A percentile compares a stretch with the other conserved stretches of the same genome.
Conservation (phyloP, 2,113 vertebrate genomes). For the Leptodactylus fuscus region DNA sequence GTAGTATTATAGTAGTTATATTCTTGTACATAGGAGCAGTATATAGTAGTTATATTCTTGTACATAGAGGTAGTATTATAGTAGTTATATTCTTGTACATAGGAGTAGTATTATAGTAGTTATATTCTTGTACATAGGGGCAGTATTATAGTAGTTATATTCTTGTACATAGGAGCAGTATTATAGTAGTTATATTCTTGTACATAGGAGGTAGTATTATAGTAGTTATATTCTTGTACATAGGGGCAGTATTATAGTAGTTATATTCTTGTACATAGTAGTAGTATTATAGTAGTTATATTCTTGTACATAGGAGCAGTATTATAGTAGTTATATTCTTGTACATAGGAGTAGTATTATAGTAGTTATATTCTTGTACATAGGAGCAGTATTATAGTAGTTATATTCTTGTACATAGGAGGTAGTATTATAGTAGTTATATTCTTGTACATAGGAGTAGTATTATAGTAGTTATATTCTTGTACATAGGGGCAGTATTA, state of each 20-base stretch:
- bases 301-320: background rate
- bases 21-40: too few relatives aligned
- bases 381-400: slow-evolving; percentile 3
- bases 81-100: too few relatives aligned
- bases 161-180: slow-evolving; percentile 9
- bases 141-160: slow-evolving; percentile 20
- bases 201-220: too few relatives aligned
- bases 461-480: background rate
- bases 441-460: background rate
- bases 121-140: too few relatives aligned
- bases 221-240: too few relatives aligned
- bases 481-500: background rate
- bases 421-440: background rate
- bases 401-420: background rate
- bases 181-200: background rate
- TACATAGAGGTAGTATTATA: too few relatives aligned
- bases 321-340: background rate
- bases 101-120: too few relatives aligned
- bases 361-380: slow-evolving; percentile 8
- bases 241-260: too few relatives aligned
- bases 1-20: too few relatives aligned
- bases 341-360: background rate
- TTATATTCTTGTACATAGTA: too few relatives aligned
- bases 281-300: slow-evolving; percentile 1
- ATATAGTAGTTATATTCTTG: too few relatives aligned